These are phyloP conservation scores for Xestobium rufovillosum DNA, from an alignment of 2,888 invertebrate species.

Conservation along the genomic window DNA sequence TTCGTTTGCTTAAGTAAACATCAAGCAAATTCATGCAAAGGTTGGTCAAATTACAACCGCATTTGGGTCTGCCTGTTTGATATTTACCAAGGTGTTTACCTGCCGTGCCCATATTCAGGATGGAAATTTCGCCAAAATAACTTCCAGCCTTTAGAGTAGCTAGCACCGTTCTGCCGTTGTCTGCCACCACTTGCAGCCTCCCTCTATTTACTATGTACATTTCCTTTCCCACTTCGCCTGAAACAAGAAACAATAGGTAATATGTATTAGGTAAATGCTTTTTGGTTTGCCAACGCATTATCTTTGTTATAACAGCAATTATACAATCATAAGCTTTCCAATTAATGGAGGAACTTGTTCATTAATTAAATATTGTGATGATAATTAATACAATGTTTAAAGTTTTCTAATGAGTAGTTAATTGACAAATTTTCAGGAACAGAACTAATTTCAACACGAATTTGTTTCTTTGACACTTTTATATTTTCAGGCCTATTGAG, in stretches of 20 bases:
- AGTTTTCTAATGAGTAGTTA: too few relatives aligned
- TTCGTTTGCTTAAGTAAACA: too few relatives aligned
- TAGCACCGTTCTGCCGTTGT: conserved; percentile 91
- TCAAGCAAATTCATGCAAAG: not conserved
- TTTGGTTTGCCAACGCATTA: too few relatives aligned
- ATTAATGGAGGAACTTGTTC: not conserved
- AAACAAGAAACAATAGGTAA: conserved; percentile 26
- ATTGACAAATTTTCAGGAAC: too few relatives aligned
- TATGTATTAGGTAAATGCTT: too few relatives aligned
- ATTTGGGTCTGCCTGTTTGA: conserved; percentile 42
- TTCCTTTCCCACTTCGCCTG: conserved; percentile 98
- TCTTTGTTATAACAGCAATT: not conserved
- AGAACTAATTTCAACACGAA: too few relatives aligned
- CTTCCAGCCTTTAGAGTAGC: conserved; percentile 97
- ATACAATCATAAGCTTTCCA: not conserved
- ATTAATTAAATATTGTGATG: too few relatives aligned
- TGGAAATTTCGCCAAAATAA: conserved; percentile 99
- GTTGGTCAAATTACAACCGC: conserved; percentile 8
- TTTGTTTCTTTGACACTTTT: too few relatives aligned
- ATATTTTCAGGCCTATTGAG: too few relatives aligned
- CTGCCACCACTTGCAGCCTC: conserved; percentile 87
- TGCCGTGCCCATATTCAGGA: conserved; percentile 99
- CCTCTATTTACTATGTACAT: conserved; percentile 99
- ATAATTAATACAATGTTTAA: too few relatives aligned
- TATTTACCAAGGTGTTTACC: conserved; percentile 96